These are phyloP conservation scores for Nyleta sp. DNA, from an alignment of 2,888 invertebrate species.

Conservation along the genomic window DNA sequence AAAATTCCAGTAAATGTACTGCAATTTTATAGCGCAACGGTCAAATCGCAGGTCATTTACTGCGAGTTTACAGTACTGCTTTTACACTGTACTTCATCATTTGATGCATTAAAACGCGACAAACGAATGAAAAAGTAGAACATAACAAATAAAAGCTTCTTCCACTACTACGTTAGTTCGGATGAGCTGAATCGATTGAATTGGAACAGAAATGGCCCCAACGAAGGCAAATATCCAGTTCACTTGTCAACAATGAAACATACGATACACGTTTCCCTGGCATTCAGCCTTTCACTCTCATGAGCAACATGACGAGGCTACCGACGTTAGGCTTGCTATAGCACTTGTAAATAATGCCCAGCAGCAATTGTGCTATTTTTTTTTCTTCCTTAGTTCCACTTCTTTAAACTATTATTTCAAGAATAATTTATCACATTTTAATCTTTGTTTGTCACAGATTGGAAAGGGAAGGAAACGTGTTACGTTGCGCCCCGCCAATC, in stretches of 20 bases:
- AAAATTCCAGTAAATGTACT: no score
- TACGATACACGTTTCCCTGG: conserved; percentile 69
- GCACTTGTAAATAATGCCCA: conserved; percentile 82
- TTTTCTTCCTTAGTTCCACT: conserved; percentile 69
- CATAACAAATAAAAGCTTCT: no score
- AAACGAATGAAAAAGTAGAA: no score
- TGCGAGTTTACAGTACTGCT: no score
- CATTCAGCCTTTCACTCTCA: conserved; percentile 71
- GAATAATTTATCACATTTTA: conserved; percentile 81
- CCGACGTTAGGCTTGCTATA: conserved; percentile 80
- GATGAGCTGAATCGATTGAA: no score
- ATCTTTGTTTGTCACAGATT: conserved; percentile 79
- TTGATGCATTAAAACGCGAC: no score
- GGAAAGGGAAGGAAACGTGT: conserved; percentile 77
- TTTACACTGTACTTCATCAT: no score
- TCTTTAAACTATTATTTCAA: conserved; percentile 79
- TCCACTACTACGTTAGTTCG: no score
- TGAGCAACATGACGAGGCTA: conserved; percentile 74
- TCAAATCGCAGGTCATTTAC: no score
- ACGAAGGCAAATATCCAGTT: conserved; percentile 17
- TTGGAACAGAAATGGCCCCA: background rate
- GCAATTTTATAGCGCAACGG: no score
- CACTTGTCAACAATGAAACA: conserved; percentile 66
- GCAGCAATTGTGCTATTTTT: conserved; percentile 81
- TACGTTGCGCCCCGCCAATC: conserved; percentile 77